Evolutionary conservation across 2,113 vertebrate species (phyloP).

Genomic region (Silurus meridionalis): DNA sequence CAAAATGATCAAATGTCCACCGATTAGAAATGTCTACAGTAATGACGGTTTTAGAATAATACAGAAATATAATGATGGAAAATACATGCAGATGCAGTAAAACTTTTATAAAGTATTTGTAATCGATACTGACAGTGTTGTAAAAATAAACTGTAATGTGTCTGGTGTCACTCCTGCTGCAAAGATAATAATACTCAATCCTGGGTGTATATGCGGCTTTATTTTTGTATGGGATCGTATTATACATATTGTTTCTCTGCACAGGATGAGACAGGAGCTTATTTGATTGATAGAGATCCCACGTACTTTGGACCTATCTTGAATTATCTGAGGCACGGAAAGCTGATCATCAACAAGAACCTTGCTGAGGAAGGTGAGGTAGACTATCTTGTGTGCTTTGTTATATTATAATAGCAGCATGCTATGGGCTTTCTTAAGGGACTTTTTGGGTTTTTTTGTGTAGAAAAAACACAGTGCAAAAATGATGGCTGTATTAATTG

Average conservation of each 20-base stretch:
- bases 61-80: background rate
- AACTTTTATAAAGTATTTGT: background rate
- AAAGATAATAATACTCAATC: background rate
- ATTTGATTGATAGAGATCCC: slow-evolving; percentile 97
- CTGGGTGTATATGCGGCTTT: background rate
- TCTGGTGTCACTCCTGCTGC: background rate
- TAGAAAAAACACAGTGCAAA: background rate
- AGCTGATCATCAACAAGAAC: slow-evolving; percentile 97
- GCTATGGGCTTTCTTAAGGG: background rate
- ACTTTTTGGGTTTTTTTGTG: background rate
- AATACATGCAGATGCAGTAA: background rate
- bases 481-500: background rate
- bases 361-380: slow-evolving; percentile 93
- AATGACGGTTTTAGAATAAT: background rate
- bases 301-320: slow-evolving; percentile 98
- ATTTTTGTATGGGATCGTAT: background rate
- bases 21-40: background rate
- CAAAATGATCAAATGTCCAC: background rate
- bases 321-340: slow-evolving; percentile 98
- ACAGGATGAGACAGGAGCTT: slow-evolving; percentile 94
- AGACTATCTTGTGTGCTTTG: slow-evolving; percentile 25
- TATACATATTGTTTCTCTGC: slow-evolving; percentile 22
- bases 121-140: background rate
- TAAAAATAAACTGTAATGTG: background rate
- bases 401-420: slow-evolving; percentile 22